Evolutionary conservation across 2,113 vertebrate genomes (phyloP).

Genomic region (Eurypyga helias): DNA sequence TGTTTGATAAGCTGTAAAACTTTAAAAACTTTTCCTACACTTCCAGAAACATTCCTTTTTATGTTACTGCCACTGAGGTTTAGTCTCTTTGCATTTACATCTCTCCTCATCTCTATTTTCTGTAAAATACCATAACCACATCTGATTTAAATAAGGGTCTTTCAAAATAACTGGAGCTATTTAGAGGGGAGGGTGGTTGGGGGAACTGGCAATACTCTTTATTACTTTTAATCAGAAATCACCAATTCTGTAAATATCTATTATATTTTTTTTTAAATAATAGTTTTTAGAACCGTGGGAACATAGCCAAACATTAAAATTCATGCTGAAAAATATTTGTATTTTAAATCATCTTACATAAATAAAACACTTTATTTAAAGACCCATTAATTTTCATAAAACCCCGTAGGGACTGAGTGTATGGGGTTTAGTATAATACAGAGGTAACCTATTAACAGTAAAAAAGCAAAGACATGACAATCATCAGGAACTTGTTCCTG

Average conservation of each 20-base stretch:
- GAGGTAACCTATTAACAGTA: neutral
- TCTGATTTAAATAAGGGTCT: neutral
- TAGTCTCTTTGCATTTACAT: neutral
- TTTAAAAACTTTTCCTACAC: neutral
- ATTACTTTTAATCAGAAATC: neutral
- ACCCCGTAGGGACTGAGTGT: neutral
- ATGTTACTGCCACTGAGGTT: neutral
- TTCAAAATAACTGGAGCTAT: neutral
- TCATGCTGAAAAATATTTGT: neutral
- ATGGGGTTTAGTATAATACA: neutral
- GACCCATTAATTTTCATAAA: neutral
- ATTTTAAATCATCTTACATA: neutral
- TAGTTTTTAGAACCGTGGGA: neutral
- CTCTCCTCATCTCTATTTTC: neutral
- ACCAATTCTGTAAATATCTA: neutral
- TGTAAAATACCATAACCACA: neutral
- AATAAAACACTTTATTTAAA: neutral
- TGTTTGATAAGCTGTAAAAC: neutral
- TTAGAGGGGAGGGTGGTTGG: rapidly evolving
- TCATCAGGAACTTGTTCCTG: neutral
- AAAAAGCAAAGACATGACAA: neutral
- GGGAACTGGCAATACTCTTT: neutral
- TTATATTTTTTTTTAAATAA: neutral
- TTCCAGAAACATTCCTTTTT: neutral
- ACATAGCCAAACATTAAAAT: neutral